Percentiles rank a stretch among this genome's conserved stretches.
Conservation (phyloP, 2,113 vertebrate genomes). For the Chionis minor region DNA sequence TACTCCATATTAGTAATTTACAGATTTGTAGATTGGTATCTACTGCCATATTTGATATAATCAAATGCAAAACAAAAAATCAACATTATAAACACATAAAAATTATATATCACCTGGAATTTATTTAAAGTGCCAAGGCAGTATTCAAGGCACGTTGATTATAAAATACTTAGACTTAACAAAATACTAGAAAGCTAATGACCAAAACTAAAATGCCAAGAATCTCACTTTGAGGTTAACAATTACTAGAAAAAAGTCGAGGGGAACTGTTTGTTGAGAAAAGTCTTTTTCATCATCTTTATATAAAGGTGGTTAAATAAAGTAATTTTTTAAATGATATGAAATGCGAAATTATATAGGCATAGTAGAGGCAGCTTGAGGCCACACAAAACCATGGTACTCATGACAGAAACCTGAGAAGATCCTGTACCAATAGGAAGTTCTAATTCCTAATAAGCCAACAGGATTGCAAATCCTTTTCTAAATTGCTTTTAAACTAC, state of each 20-base stretch:
- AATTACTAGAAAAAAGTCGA: neutral
- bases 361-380: neutral
- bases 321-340: neutral
- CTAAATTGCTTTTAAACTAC: neutral
- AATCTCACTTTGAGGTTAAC: neutral
- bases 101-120: neutral
- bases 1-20: neutral
- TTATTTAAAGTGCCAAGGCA: neutral
- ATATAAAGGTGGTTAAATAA: neutral
- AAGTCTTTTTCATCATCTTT: neutral
- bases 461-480: neutral
- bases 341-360: neutral
- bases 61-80: neutral
- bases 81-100: neutral
- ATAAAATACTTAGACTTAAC: neutral
- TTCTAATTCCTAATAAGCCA: neutral
- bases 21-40: neutral
- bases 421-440: neutral
- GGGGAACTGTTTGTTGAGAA: neutral
- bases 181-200: neutral
- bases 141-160: neutral
- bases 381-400: neutral
- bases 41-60: neutral
- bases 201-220: neutral
- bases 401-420: neutral